These are phyloP conservation scores for Acanthisitta chloris DNA, from an alignment of 2,113 vertebrate genomes.

Conservation along the genomic window DNA sequence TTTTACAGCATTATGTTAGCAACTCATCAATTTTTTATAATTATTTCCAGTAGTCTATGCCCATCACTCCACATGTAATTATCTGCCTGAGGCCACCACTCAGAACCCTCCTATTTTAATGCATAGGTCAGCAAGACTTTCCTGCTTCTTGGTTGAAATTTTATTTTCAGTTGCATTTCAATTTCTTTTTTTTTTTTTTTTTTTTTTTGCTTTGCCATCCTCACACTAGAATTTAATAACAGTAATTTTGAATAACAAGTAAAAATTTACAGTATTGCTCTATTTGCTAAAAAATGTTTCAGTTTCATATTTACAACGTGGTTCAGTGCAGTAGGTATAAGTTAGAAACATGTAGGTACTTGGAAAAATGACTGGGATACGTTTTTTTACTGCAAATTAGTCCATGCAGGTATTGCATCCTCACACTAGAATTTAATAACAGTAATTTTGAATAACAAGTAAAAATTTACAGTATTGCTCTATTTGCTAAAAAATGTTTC, in stretches of 20 bases:
- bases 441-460: background rate
- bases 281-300: background rate
- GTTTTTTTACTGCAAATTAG: too few relatives aligned
- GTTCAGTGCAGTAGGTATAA: background rate
- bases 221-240: background rate
- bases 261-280: background rate
- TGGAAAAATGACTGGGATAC: background rate
- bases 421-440: background rate
- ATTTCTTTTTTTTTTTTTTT: background rate
- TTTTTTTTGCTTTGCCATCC: background rate
- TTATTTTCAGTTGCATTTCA: background rate
- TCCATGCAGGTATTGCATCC: too few relatives aligned
- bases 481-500: background rate
- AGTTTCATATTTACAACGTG: background rate
- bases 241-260: background rate
- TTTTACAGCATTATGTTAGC: background rate
- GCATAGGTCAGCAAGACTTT: background rate
- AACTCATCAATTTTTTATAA: slow-evolving; percentile 44
- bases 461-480: background rate
- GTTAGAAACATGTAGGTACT: background rate
- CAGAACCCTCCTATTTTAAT: slow-evolving; percentile 21
- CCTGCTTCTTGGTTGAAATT: background rate
- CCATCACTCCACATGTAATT: slow-evolving; percentile 30
- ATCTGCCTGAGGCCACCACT: slow-evolving; percentile 42
- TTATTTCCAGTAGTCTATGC: slow-evolving; percentile 33